phyloP scores from a whole-genome alignment of 2,113 vertebrate genomes.

The Scopus umbretta region DNA sequence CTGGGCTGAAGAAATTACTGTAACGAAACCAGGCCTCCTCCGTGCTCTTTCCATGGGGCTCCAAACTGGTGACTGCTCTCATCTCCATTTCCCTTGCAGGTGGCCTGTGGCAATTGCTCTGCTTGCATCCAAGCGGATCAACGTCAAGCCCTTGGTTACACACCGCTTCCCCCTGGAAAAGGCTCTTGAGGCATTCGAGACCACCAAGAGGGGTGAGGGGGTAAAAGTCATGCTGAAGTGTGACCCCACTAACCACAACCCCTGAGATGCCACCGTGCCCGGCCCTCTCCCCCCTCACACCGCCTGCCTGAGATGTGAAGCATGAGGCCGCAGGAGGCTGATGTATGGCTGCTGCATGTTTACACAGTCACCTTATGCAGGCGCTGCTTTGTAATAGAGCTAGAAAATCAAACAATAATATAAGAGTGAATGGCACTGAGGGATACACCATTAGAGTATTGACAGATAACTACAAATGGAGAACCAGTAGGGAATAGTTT shows the following conservation, averaged over 20 bases:
- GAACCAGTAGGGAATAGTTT: not conserved
- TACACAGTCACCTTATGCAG: not conserved
- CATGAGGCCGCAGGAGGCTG: not conserved
- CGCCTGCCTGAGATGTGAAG: not conserved
- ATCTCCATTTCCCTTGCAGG: slow-evolving; percentile 66
- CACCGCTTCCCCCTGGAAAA: slow-evolving; percentile 94
- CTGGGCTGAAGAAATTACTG: not conserved
- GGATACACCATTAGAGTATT: not conserved
- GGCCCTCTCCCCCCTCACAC: not conserved
- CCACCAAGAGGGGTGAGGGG: slow-evolving; percentile 82
- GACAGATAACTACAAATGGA: not conserved
- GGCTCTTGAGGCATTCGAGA: slow-evolving; percentile 89
- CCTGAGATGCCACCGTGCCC: slow-evolving; percentile 59
- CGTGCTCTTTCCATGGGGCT: not conserved
- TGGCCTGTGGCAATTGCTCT: slow-evolving; percentile 94
- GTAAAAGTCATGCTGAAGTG: slow-evolving; percentile 98
- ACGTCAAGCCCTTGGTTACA: slow-evolving; percentile 89
- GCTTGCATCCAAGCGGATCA: slow-evolving; percentile 84
- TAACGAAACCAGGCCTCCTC: not conserved
- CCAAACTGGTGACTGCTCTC: not conserved
- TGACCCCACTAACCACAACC: slow-evolving; percentile 83
- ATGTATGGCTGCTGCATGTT: not conserved
- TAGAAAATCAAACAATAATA: not conserved
- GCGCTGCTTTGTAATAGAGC: not conserved
- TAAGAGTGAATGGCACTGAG: not conserved